Percentiles rank a stretch among this genome's conserved stretches.
These are phyloP conservation scores for Enhydra lutris DNA, from an alignment of 2,113 vertebrate species.

Conservation along the genomic window DNA sequence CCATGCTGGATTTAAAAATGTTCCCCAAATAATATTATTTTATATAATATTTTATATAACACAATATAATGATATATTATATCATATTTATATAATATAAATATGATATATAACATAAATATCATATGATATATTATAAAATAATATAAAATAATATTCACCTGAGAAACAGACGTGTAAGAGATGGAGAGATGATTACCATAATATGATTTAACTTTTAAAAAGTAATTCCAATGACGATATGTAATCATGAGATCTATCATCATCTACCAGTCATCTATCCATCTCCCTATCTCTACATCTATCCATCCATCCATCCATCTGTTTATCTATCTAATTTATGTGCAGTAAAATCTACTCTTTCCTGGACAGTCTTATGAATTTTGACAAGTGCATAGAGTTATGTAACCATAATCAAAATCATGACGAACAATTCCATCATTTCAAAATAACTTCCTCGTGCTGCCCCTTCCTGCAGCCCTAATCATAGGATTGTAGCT, in stretches of 20 bases:
- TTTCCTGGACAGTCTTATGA: background rate
- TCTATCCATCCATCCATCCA: background rate
- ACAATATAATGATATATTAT: too few species aligned
- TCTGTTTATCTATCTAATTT: background rate
- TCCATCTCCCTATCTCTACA: background rate
- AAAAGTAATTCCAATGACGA: background rate
- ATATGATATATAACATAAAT: too few species aligned
- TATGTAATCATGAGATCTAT: background rate
- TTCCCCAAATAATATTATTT: background rate
- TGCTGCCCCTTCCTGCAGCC: too few species aligned
- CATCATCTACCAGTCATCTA: background rate
- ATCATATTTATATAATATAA: too few species aligned
- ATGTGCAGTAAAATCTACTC: background rate
- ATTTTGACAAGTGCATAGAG: background rate
- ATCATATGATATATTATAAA: too few species aligned
- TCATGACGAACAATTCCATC: accelerated
- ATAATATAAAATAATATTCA: background rate
- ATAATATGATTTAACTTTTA: background rate
- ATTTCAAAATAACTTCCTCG: background rate
- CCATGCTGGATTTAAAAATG: background rate
- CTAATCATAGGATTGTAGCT: background rate
- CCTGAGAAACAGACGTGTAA: background rate
- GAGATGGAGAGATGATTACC: background rate
- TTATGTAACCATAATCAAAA: background rate
- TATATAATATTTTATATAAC: too few species aligned